These are phyloP conservation scores for Eurystomus gularis DNA, from an alignment of 2,113 vertebrate genomes.

Conservation along the genomic window DNA sequence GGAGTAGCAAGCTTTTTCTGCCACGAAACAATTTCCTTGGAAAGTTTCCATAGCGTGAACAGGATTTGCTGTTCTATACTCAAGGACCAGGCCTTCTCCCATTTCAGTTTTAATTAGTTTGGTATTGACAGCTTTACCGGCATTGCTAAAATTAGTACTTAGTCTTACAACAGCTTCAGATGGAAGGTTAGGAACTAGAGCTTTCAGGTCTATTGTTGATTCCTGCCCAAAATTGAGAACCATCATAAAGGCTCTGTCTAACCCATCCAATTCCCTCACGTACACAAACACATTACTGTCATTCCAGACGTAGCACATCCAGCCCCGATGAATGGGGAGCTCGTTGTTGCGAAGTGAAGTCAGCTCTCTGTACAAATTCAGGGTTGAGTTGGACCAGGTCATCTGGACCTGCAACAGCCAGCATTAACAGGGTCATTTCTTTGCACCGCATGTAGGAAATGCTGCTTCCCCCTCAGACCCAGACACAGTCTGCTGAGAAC, in stretches of 20 bases:
- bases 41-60: constrained; percentile 73
- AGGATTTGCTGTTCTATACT: constrained; percentile 74
- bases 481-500: background rate
- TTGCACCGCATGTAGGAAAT: background rate
- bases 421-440: background rate
- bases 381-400: constrained; percentile 68
- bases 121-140: constrained; percentile 66
- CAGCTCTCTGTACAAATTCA: constrained; percentile 85
- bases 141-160: constrained; percentile 75
- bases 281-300: constrained; percentile 80
- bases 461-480: background rate
- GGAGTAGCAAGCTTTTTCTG: constrained; percentile 90
- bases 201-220: constrained; percentile 73
- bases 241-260: constrained; percentile 81
- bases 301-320: constrained; percentile 85
- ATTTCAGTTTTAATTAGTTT: constrained; percentile 67
- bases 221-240: constrained; percentile 88
- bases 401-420: constrained; percentile 79
- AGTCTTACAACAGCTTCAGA: constrained; percentile 72
- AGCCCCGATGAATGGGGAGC: constrained; percentile 84
- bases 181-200: constrained; percentile 76
- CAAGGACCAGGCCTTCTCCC: constrained; percentile 88
- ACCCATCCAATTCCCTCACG: constrained; percentile 87
- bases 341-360: constrained; percentile 76
- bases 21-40: constrained; percentile 81